Evolutionary conservation across 2,888 invertebrate genomes (phyloP).

Genomic region (Ctena decussata): DNA sequence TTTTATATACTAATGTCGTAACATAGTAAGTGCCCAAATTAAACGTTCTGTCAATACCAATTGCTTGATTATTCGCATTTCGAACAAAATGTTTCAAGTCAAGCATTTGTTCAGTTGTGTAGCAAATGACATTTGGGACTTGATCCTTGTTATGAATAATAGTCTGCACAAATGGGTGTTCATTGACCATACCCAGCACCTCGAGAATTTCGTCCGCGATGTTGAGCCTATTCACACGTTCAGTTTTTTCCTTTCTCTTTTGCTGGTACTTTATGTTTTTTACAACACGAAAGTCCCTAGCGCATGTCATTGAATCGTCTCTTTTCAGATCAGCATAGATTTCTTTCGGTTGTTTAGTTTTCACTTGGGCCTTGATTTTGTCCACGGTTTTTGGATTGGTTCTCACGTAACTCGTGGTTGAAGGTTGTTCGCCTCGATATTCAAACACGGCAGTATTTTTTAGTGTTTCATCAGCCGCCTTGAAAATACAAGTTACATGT

Average conservation of each 20-base stretch:
- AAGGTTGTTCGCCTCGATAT: neutral
- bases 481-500: too few relatives aligned
- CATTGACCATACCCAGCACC: neutral
- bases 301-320: neutral
- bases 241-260: neutral
- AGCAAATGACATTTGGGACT: neutral
- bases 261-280: neutral
- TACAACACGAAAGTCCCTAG: constrained; percentile 19
- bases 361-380: neutral
- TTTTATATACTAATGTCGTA: neutral
- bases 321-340: neutral
- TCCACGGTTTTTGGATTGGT: neutral
- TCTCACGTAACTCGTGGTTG: neutral
- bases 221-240: neutral
- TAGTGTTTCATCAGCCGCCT: too few relatives aligned
- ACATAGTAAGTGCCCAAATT: neutral
- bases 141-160: constrained; percentile 31
- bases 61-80: neutral
- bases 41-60: neutral
- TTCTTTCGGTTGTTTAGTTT: constrained; percentile 11
- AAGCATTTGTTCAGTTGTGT: constrained; percentile 27
- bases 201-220: neutral
- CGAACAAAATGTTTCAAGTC: constrained; percentile 25
- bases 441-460: neutral
- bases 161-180: constrained; percentile 13